Percentiles rank a stretch among this genome's conserved stretches.
phyloP scores from a whole-genome alignment of 2,888 invertebrate genomes.

The Ecliptopera silaceata region DNA sequence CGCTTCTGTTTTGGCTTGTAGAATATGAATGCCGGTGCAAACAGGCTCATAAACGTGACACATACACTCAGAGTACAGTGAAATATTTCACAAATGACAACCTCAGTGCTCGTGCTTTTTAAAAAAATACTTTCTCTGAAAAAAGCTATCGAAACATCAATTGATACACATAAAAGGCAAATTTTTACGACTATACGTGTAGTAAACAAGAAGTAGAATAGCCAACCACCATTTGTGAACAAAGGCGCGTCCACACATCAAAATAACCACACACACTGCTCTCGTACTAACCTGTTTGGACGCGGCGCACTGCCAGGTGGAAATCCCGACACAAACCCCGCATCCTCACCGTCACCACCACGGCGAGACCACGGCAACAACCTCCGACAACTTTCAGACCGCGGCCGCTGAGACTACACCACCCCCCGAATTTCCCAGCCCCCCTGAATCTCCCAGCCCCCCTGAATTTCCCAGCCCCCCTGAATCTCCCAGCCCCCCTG shows the following conservation, averaged over 20 bases:
- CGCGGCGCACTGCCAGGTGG: constrained; percentile 71
- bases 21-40: no score
- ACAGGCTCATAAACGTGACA: no score
- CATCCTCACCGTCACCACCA: constrained; percentile 78
- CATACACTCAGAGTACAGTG: no score
- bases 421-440: constrained; percentile 29
- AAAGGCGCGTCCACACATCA: constrained; percentile 29
- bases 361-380: constrained; percentile 70
- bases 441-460: constrained; percentile 40
- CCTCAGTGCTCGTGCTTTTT: no score
- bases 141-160: no score
- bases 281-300: constrained; percentile 74
- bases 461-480: constrained; percentile 28
- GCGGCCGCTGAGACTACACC: constrained; percentile 54
- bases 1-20: no score
- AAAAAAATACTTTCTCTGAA: no score
- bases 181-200: no score
- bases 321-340: constrained; percentile 46
- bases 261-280: constrained; percentile 65
- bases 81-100: no score
- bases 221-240: no score
- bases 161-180: no score
- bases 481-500: constrained; percentile 44
- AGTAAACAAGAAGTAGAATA: no score
- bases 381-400: constrained; percentile 78